These are phyloP conservation scores for Polypedilum vanderplanki DNA, from an alignment of 1,140 invertebrate species.

Conservation along the genomic window DNA sequence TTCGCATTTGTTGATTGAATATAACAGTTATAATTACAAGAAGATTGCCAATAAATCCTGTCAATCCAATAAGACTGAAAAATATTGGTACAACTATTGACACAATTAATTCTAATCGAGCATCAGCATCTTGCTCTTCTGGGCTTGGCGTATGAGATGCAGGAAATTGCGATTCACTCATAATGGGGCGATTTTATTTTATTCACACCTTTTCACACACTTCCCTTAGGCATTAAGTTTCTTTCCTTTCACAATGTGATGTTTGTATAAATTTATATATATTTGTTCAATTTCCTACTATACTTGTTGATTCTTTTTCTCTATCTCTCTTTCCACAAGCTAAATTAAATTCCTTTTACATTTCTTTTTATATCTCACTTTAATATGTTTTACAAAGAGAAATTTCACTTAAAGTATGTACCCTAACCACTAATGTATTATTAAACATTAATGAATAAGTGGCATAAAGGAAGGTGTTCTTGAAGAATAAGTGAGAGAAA, in stretches of 20 bases:
- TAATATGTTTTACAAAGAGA: too few relatives aligned
- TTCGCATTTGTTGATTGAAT: conserved; percentile 82
- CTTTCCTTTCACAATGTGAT: neutral
- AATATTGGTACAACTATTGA: conserved; percentile 71
- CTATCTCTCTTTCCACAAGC: too few relatives aligned
- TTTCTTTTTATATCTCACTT: too few relatives aligned
- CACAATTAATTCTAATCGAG: conserved; percentile 44
- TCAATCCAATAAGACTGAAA: conserved; percentile 78
- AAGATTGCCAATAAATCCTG: conserved; percentile 82
- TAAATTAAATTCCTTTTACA: too few relatives aligned
- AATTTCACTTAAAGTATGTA: too few relatives aligned
- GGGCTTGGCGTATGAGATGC: neutral
- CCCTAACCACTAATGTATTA: too few relatives aligned
- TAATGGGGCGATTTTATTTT: neutral
- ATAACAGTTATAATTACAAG: conserved; percentile 77
- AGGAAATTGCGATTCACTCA: conserved; percentile 12
- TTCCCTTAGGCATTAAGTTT: neutral
- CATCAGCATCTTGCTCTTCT: neutral
- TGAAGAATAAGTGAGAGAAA: too few relatives aligned
- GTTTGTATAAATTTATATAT: neutral
- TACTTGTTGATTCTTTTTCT: neutral
- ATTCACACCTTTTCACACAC: neutral
- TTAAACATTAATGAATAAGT: too few relatives aligned
- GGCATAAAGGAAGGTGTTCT: too few relatives aligned
- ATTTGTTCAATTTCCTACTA: neutral